Base-by-base conservation (phyloP, 2,888 invertebrate species). In the Drosophila affinis region DNA sequence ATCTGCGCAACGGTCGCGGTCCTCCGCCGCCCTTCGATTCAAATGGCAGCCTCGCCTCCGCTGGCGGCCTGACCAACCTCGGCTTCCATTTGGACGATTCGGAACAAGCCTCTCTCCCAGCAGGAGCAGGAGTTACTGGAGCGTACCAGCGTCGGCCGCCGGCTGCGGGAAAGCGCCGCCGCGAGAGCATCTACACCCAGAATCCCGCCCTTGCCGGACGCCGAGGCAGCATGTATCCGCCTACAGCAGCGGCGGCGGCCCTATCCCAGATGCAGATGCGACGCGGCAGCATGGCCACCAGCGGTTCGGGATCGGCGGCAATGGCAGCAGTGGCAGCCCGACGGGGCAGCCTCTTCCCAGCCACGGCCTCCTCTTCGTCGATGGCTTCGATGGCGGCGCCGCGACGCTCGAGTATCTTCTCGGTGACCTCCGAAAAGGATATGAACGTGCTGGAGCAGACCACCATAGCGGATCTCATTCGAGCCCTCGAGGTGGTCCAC, bases 391-490 rank as follows among this genome's bases (percentile, higher is more conserved):
- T 39, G 17, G 10, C 21, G 0, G 56, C 83, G 73, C 64, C 89
- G 70, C 72, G 91, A 53, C 80, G 91, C 64, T 82, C 85, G 7
- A 91, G 91, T 72, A 71, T 90, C 51, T 94, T 91, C 59, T 90
- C 91, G 9, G 82, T 90, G 1, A 82, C 91, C 12, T 91, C 90
- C 0, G 90, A 90, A 24, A 90, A 90, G 65, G 90, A 92, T 44
- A 87, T 90, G 73, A 88, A 91, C 83, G 94, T 96, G 12, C 92
- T 97, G 62, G 97, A 97, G 91, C 95, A 96, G 82, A 97, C 97
- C 0, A 96, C 96, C 24, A 93, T 97, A 14, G 97, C 96, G 1
- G 97, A 97, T 91, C 94, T 97, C 60, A 93, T 97, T 29, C 93
- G 96, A 62, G 96, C 96, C 0, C 92, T 97, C 54, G 95, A 96